Conservation (phyloP, 2,888 invertebrate genomes). For the Pherbina coryleti region DNA sequence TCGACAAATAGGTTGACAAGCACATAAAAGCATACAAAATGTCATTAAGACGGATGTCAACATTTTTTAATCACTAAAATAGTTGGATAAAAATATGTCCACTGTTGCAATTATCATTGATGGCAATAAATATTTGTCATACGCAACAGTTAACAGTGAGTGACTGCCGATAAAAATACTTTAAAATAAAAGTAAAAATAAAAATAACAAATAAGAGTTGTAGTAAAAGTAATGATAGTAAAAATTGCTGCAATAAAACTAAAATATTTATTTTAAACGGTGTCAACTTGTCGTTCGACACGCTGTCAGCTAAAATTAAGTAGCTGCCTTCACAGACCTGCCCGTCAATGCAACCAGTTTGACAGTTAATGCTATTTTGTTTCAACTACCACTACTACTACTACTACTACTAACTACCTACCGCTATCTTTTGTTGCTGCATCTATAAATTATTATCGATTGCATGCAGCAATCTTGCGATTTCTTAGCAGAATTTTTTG, state of each 20-base stretch:
- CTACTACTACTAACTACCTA: too few relatives aligned
- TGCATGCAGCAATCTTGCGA: background rate
- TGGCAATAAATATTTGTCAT: slow-evolving; percentile 7
- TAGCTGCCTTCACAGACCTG: too few relatives aligned
- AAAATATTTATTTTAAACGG: background rate
- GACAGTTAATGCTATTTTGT: too few relatives aligned
- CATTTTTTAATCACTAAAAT: too few relatives aligned
- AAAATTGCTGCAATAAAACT: background rate
- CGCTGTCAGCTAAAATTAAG: background rate
- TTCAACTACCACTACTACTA: too few relatives aligned
- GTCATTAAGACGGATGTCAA: too few relatives aligned
- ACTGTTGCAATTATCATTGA: background rate
- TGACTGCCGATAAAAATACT: background rate
- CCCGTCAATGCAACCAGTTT: too few relatives aligned
- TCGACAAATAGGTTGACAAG: too few relatives aligned
- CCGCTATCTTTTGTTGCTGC: background rate
- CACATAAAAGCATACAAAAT: too few relatives aligned
- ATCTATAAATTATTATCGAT: background rate
- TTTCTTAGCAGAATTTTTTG: background rate
- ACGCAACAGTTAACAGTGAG: background rate
- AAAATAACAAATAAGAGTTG: too few relatives aligned
- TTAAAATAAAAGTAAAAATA: background rate
- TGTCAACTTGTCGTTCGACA: background rate
- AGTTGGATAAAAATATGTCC: too few relatives aligned
- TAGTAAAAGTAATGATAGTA: background rate